A percentile compares a stretch with the other conserved stretches of the same genome.
phyloP scores from a whole-genome alignment of 37 sponge, comb jelly and placozoan genomes.

The Aplysina aerophoba region DNA sequence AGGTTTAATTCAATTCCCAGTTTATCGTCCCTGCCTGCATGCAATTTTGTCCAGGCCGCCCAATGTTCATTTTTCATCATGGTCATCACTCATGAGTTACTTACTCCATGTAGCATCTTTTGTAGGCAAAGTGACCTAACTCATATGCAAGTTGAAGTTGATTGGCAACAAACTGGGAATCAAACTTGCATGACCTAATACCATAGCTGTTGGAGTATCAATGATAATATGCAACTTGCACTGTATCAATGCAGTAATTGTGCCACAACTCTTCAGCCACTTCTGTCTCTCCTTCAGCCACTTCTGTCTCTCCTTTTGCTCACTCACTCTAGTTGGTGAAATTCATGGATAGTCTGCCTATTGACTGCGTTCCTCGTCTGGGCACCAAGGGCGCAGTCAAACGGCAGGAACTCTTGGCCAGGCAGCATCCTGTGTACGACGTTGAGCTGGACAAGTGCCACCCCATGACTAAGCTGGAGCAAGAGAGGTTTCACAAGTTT shows the following conservation, averaged over 20 bases:
- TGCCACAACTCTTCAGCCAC: neutral
- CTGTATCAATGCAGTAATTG: no score
- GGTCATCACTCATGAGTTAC: no score
- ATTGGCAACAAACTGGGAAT: no score
- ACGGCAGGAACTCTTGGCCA: constrained; percentile 14
- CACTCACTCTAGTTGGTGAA: constrained; percentile 40
- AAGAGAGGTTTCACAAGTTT: constrained; percentile 59
- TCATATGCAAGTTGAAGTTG: no score
- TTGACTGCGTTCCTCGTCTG: constrained; percentile 36
- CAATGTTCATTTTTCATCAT: no score
- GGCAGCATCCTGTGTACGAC: constrained; percentile 67
- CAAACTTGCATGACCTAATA: no score
- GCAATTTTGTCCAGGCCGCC: no score
- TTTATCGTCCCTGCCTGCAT: no score
- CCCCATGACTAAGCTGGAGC: constrained; percentile 59
- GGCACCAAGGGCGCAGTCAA: constrained; percentile 41
- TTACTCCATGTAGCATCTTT: no score
- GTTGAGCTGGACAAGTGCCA: constrained; percentile 52
- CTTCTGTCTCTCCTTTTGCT: neutral
- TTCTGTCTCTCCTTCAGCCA: neutral
- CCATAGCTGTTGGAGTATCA: no score
- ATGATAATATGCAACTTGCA: no score
- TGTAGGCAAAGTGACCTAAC: no score
- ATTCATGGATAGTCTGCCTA: constrained; percentile 64
- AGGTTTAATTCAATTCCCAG: neutral